phyloP scores from a whole-genome alignment of 2,797 vertebrate genomes.

The Sebastes paucispinis region DNA sequence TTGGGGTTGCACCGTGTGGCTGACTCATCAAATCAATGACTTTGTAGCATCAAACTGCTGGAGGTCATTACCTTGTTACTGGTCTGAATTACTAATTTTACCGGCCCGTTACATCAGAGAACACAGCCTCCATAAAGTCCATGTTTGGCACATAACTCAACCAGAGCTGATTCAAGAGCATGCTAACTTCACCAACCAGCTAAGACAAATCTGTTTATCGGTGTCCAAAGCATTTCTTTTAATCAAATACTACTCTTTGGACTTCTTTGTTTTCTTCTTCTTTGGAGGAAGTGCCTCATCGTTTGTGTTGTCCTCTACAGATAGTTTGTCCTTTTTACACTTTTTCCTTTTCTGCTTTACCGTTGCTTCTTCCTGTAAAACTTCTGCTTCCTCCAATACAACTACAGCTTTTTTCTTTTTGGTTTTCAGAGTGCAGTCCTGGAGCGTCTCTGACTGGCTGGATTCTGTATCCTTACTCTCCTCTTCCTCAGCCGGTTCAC shows the following conservation, averaged over 20 bases:
- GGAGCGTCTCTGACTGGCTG: not conserved
- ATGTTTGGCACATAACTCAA: not conserved
- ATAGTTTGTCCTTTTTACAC: slow-evolving; percentile 44
- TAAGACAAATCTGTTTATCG: fast-evolving
- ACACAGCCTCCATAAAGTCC: not conserved
- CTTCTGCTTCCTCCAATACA: slow-evolving; percentile 9
- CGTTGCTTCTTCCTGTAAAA: not conserved
- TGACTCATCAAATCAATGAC: not conserved
- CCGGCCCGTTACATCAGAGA: not conserved
- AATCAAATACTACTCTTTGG: slow-evolving; percentile 8
- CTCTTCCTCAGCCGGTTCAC: slow-evolving; percentile 3
- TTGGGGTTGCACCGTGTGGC: too few species aligned
- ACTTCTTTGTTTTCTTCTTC: slow-evolving; percentile 58
- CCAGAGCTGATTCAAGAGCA: not conserved
- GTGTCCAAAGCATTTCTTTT: not conserved
- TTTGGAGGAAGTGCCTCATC: slow-evolving; percentile 34
- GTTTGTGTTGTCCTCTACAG: not conserved
- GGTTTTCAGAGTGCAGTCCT: not conserved
- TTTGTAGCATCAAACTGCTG: not conserved
- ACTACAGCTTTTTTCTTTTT: slow-evolving; percentile 26
- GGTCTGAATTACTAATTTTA: not conserved
- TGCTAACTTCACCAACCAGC: not conserved
- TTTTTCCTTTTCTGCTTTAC: slow-evolving; percentile 57
- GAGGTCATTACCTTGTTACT: not conserved
- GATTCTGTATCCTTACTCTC: not conserved